Conservation (phyloP, 2,888 invertebrate species). For the Machimus atricapillus region DNA sequence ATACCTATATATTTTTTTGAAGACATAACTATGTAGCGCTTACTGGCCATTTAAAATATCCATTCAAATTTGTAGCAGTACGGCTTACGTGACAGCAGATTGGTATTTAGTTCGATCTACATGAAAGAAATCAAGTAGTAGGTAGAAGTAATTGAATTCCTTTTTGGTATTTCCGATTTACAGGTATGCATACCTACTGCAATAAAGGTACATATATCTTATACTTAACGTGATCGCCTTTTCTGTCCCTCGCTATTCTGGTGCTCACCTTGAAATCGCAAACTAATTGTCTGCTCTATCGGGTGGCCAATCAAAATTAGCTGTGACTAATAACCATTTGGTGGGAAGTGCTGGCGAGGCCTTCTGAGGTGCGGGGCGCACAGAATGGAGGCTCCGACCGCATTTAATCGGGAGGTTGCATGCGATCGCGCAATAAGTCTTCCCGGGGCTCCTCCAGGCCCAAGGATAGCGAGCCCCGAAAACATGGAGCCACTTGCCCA, state of each 20-base stretch:
- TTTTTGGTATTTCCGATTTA: not conserved
- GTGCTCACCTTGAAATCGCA: not conserved
- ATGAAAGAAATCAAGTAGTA: not conserved
- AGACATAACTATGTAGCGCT: too few species aligned
- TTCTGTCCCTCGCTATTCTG: not conserved
- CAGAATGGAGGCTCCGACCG: constrained; percentile 26
- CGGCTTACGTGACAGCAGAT: too few species aligned
- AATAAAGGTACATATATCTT: not conserved
- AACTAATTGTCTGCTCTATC: constrained; percentile 3
- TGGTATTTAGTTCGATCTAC: too few species aligned
- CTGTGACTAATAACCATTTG: constrained; percentile 48
- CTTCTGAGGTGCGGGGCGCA: not conserved
- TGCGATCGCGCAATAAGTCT: constrained; percentile 59
- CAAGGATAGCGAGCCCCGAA: constrained; percentile 37
- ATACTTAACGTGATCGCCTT: not conserved
- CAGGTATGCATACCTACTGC: not conserved
- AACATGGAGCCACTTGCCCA: constrained; percentile 32
- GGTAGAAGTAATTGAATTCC: not conserved
- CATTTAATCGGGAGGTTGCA: constrained; percentile 55
- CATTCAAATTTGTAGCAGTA: too few species aligned
- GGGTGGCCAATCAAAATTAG: constrained; percentile 43
- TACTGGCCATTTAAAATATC: too few species aligned
- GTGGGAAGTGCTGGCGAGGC: not conserved
- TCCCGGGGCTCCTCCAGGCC: constrained; percentile 48
- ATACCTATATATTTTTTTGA: too few species aligned